Percentiles rank a stretch among this genome's conserved stretches.
Conservation (phyloP, 1,140 invertebrate species). For the Amphibalanus amphitrite region DNA sequence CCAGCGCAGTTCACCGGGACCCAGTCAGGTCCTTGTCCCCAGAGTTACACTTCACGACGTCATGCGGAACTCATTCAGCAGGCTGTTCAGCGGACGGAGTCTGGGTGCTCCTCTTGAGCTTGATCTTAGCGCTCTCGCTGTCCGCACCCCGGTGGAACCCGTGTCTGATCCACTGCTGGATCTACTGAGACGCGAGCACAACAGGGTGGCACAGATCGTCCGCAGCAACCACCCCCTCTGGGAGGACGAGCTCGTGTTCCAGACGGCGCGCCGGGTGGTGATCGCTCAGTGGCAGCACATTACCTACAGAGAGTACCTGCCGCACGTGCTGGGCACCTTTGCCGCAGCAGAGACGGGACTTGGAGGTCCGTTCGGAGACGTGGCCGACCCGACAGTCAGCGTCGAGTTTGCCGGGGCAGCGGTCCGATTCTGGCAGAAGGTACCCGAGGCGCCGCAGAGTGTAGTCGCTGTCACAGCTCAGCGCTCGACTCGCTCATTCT, state of each 20-base stretch:
- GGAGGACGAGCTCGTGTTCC: slow-evolving; percentile 46
- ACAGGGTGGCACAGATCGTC: slow-evolving; percentile 46
- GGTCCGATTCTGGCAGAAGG: slow-evolving; percentile 33
- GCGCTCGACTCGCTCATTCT: too few relatives aligned
- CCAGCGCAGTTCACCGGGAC: too few relatives aligned
- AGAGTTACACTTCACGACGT: too few relatives aligned
- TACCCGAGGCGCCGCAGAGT: slow-evolving; percentile 10
- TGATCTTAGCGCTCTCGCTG: too few relatives aligned
- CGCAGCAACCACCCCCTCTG: slow-evolving; percentile 52
- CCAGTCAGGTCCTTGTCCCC: too few relatives aligned
- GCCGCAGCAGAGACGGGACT: slow-evolving; percentile 7
- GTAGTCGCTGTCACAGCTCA: too few relatives aligned
- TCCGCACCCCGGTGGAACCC: too few relatives aligned
- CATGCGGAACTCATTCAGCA: too few relatives aligned
- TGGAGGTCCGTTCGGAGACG: slow-evolving; percentile 17
- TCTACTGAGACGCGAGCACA: slow-evolving; percentile 48
- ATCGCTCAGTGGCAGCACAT: slow-evolving; percentile 40
- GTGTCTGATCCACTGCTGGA: too few relatives aligned
- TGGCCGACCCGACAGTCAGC: slow-evolving; percentile 24
- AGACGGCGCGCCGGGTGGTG: slow-evolving; percentile 35
- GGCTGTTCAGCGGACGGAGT: too few relatives aligned
- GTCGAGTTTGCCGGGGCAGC: slow-evolving; percentile 33
- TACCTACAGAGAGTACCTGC: slow-evolving; percentile 37
- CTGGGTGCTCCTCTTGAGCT: slow-evolving; percentile 23
- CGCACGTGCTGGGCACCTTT: slow-evolving; percentile 26